These are phyloP conservation scores for Abrostola triplasia DNA, from an alignment of 2,888 invertebrate species.

Conservation along the genomic window DNA sequence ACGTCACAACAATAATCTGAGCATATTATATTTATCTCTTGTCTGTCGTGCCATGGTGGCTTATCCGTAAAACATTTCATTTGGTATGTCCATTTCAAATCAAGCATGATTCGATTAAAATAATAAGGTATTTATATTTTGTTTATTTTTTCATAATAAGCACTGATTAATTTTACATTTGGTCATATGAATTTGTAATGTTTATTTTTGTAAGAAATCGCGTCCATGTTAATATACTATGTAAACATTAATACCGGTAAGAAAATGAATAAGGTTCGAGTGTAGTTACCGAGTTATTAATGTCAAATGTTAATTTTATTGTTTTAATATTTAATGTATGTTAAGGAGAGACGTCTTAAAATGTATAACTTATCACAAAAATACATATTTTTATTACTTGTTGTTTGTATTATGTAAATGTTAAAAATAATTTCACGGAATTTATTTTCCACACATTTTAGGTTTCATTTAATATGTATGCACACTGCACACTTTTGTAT, in stretches of 20 bases:
- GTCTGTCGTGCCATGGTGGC: background rate
- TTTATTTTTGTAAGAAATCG: background rate
- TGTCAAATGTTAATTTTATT: conserved; percentile 15
- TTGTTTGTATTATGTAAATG: conserved; percentile 25
- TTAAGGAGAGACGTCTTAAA: conserved; percentile 24
- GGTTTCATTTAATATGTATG: conserved; percentile 10
- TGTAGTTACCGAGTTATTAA: conserved; percentile 2
- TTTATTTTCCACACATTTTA: conserved; percentile 29
- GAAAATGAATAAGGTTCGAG: background rate
- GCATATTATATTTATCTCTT: background rate
- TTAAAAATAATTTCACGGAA: conserved; percentile 35
- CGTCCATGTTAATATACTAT: background rate
- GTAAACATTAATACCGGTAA: conserved; percentile 2
- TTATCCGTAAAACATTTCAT: background rate
- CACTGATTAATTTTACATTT: conserved; percentile 14
- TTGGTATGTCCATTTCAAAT: background rate
- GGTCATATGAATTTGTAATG: conserved; percentile 17
- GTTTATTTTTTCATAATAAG: conserved; percentile 6
- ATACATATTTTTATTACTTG: conserved; percentile 29
- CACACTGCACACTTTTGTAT: conserved; percentile 26
- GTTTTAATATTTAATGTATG: conserved; percentile 3
- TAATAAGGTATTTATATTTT: background rate
- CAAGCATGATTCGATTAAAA: background rate
- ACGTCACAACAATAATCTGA: no score
- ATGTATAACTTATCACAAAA: conserved; percentile 39